Evolutionary conservation across 2,797 vertebrate species (phyloP).

Genomic region (Etheostoma nigrum): DNA sequence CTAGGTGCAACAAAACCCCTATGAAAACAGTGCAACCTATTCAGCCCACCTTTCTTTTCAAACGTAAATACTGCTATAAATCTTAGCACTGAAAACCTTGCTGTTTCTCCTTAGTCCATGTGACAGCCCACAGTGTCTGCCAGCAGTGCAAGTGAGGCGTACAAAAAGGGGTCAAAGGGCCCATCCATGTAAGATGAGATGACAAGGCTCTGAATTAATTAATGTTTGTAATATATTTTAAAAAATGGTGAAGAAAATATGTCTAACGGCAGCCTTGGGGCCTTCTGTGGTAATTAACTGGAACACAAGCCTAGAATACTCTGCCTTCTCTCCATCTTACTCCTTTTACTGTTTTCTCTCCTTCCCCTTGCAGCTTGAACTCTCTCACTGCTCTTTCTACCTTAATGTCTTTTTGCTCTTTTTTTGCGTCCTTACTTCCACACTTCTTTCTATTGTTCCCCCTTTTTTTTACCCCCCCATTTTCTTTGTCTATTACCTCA

Average conservation of each 20-base stretch:
- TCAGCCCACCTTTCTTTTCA: conserved; percentile 55
- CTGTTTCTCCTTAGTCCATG: conserved; percentile 71
- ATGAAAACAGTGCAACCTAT: conserved; percentile 56
- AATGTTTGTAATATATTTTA: conserved; percentile 79
- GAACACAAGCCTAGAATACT: conserved; percentile 80
- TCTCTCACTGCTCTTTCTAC: conserved; percentile 51
- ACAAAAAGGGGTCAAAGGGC: conserved; percentile 81
- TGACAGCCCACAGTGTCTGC: conserved; percentile 81
- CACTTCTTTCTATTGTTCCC: conserved; percentile 6
- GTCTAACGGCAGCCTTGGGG: conserved; percentile 83
- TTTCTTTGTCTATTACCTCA: conserved; percentile 45
- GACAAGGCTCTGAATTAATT: conserved; percentile 86
- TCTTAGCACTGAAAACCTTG: conserved; percentile 69
- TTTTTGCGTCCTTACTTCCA: conserved; percentile 43
- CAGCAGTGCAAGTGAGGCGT: conserved; percentile 78
- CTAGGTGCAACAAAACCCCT: conserved; percentile 57
- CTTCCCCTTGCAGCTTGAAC: conserved; percentile 50
- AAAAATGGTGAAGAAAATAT: conserved; percentile 82
- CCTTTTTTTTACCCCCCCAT: not conserved
- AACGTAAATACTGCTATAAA: conserved; percentile 56
- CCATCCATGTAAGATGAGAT: conserved; percentile 82
- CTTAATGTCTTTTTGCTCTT: conserved; percentile 60
- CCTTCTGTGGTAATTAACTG: conserved; percentile 83
- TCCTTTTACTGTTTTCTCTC: conserved; percentile 37
- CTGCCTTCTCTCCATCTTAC: conserved; percentile 44